Conservation (phyloP, 2,888 invertebrate species). For the Nesidiocoris tenuis region DNA sequence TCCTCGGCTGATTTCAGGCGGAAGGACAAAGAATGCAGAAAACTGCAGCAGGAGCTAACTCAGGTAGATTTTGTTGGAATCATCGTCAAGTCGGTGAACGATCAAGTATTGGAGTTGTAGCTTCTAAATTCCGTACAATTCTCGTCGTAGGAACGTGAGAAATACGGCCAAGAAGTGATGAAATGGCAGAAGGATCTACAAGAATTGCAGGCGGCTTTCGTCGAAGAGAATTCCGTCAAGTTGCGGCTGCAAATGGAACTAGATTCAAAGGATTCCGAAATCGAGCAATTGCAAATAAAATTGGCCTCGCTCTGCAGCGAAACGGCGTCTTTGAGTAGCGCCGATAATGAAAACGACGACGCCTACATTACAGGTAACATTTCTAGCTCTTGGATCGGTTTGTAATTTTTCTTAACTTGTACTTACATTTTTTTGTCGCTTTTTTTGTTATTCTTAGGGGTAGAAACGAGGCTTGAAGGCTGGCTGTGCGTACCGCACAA, state of each 20-base stretch:
- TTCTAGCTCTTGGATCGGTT: no score
- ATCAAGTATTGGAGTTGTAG: not conserved
- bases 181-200: constrained; percentile 83
- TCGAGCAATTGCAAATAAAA: constrained; percentile 87
- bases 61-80: constrained; percentile 57
- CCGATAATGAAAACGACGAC: constrained; percentile 70
- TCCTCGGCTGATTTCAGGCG: constrained; percentile 76
- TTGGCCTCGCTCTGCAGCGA: constrained; percentile 77
- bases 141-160: constrained; percentile 74
- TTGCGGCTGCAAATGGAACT: constrained; percentile 91
- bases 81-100: not conserved
- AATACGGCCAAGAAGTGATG: constrained; percentile 82
- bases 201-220: constrained; percentile 78
- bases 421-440: constrained; percentile 1
- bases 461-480: constrained; percentile 72
- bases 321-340: constrained; percentile 87
- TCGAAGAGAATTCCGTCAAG: constrained; percentile 74
- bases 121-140: no score
- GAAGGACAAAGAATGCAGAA: constrained; percentile 93
- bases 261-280: constrained; percentile 94
- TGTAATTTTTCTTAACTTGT: not conserved
- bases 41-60: constrained; percentile 89
- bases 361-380: constrained; percentile 50
- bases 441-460: constrained; percentile 18
- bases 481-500: constrained; percentile 95